A percentile compares a stretch with the other conserved stretches of the same genome.
These are phyloP conservation scores for Otolemur crassicaudatus DNA, from an alignment of 2,797 vertebrate genomes.

Conservation along the genomic window DNA sequence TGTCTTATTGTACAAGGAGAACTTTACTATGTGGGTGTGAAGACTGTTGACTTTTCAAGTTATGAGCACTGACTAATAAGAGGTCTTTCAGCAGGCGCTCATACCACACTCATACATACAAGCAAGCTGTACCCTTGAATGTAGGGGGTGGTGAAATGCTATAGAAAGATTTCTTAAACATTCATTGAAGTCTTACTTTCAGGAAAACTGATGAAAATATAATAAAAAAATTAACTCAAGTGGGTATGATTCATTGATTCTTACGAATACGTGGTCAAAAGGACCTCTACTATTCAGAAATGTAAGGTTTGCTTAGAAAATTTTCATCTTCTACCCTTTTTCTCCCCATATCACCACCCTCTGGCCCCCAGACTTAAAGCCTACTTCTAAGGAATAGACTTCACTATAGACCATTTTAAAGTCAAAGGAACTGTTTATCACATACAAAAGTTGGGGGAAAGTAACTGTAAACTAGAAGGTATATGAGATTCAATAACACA, in stretches of 20 bases:
- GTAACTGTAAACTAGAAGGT: background rate
- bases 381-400: background rate
- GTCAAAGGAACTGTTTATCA: background rate
- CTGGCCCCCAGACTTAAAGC: background rate
- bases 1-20: slow-evolving; percentile 47
- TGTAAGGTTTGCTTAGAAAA: background rate
- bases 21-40: slow-evolving; percentile 51
- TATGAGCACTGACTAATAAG: slow-evolving; percentile 46
- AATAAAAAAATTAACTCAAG: slow-evolving; percentile 10
- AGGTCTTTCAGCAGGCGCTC: background rate
- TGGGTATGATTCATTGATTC: background rate
- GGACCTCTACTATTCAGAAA: background rate
- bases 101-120: background rate
- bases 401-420: background rate
- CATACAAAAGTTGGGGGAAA: background rate
- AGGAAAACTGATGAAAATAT: slow-evolving; percentile 20
- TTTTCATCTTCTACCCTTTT: background rate
- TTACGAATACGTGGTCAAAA: background rate
- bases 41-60: slow-evolving; percentile 32
- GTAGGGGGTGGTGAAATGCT: background rate
- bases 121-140: slow-evolving; percentile 18
- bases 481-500: background rate
- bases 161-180: slow-evolving; percentile 26
- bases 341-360: background rate
- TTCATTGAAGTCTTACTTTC: slow-evolving; percentile 21